These are phyloP conservation scores for Hirtodrosophila confusa DNA, from an alignment of 2,888 invertebrate species.

Conservation along the genomic window DNA sequence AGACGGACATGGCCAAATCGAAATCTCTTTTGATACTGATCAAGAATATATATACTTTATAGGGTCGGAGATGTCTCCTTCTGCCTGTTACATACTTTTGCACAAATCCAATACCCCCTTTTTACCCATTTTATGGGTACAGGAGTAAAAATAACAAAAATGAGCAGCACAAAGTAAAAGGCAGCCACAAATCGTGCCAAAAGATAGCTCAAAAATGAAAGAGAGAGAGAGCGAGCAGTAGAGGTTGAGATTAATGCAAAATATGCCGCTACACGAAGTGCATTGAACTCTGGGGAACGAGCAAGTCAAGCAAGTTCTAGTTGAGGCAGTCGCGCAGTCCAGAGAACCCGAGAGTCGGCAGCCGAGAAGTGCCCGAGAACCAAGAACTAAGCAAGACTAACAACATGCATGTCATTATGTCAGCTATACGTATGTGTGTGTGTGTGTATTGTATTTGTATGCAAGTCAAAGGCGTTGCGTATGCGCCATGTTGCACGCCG, in stretches of 20 bases:
- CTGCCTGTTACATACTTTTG: too few species aligned
- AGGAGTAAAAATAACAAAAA: neutral
- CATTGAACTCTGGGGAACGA: conserved; percentile 62
- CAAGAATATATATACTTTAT: too few species aligned
- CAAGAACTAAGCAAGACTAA: conserved; percentile 13
- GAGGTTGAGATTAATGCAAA: conserved; percentile 66
- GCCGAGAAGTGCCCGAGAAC: neutral
- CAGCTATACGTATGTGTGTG: conserved; percentile 2
- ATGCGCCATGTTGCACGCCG: conserved; percentile 19
- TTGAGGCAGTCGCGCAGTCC: conserved; percentile 72
- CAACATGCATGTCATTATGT: conserved; percentile 60
- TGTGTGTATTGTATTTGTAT: conserved; percentile 12
- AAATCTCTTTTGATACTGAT: too few species aligned
- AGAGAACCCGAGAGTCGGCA: conserved; percentile 18
- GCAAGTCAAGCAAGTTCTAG: conserved; percentile 79
- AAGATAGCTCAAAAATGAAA: conserved; percentile 34
- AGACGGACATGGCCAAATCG: too few species aligned
- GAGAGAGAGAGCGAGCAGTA: conserved; percentile 10
- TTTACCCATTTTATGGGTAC: too few species aligned
- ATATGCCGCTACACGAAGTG: conserved; percentile 78
- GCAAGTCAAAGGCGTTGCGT: conserved; percentile 52
- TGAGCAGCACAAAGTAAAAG: conserved; percentile 48
- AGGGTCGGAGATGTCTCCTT: too few species aligned
- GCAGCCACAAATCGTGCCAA: conserved; percentile 53
- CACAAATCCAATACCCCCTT: too few species aligned